Evolutionary conservation across 2,888 invertebrate genomes (phyloP).

Genomic region (Brachycybe producta): DNA sequence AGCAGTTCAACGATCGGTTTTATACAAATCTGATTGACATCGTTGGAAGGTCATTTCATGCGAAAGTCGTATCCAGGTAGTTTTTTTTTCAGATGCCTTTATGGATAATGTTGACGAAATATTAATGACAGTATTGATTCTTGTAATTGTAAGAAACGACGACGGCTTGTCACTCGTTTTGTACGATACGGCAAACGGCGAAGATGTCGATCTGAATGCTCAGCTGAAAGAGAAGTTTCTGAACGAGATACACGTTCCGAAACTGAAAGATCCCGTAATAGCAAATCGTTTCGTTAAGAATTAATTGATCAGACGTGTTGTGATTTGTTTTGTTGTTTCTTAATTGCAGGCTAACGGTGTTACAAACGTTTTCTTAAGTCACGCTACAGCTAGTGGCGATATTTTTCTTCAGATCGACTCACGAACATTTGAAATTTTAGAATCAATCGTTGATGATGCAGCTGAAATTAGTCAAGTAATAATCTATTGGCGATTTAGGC

Average conservation of each 20-base stretch:
- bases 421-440: neutral
- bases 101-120: neutral
- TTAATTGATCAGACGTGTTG: neutral
- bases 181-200: conserved; percentile 49
- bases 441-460: conserved; percentile 8
- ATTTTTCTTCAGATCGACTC: neutral
- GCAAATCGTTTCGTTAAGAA: neutral
- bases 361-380: neutral
- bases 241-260: neutral
- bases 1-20: neutral
- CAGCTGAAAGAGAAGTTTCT: conserved; percentile 40
- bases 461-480: neutral
- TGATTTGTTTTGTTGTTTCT: neutral
- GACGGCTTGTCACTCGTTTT: conserved; percentile 45
- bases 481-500: too few relatives aligned
- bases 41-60: conserved; percentile 3
- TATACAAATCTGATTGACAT: conserved; percentile 1
- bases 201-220: conserved; percentile 51
- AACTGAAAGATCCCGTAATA: neutral
- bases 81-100: neutral
- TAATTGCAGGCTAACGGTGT: neutral
- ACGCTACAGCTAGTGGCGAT: neutral
- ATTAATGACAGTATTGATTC: neutral
- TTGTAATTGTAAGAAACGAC: conserved; percentile 31
- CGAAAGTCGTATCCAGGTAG: neutral